Percentiles rank a stretch among this genome's conserved stretches.
These are phyloP conservation scores for Ochropleura leucogaster DNA, from an alignment of 2,888 invertebrate genomes.

Conservation along the genomic window DNA sequence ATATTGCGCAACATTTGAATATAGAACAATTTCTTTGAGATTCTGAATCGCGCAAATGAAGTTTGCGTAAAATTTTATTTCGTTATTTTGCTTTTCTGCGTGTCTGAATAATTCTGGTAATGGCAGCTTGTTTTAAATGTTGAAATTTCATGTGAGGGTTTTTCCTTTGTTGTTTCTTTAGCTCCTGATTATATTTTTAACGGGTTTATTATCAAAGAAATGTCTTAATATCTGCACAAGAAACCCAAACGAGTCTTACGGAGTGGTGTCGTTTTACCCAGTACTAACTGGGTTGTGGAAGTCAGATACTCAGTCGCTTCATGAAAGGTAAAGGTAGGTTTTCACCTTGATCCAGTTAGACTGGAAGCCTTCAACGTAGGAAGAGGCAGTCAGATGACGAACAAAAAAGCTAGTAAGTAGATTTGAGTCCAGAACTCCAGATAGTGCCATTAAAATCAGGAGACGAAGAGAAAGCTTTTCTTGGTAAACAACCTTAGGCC, in stretches of 20 bases:
- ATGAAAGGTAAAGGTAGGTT: too few species aligned
- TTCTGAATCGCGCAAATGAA: constrained; percentile 36
- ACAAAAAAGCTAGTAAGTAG: not conserved
- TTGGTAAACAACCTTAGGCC: not conserved
- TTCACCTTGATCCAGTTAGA: too few species aligned
- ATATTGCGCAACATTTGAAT: constrained; percentile 34
- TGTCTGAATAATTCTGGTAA: constrained; percentile 17
- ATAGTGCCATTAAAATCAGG: not conserved
- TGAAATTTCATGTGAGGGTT: constrained; percentile 12
- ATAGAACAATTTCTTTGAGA: constrained; percentile 40
- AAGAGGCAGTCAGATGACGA: not conserved
- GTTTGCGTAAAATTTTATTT: constrained; percentile 52
- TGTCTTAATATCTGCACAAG: too few species aligned
- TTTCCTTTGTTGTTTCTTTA: constrained; percentile 8
- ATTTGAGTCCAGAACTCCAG: not conserved
- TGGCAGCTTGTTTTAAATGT: constrained; percentile 19
- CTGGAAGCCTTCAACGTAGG: too few species aligned
- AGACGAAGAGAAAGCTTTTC: not conserved
- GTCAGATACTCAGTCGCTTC: too few species aligned
- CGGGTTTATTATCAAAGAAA: not conserved
- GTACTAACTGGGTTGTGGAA: too few species aligned
- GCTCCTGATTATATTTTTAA: not conserved
- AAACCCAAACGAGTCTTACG: too few species aligned
- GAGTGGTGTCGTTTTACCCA: too few species aligned
- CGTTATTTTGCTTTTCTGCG: constrained; percentile 25